These are phyloP conservation scores for Cryptocephalus primarius DNA, from an alignment of 2,888 invertebrate species.

Conservation along the genomic window DNA sequence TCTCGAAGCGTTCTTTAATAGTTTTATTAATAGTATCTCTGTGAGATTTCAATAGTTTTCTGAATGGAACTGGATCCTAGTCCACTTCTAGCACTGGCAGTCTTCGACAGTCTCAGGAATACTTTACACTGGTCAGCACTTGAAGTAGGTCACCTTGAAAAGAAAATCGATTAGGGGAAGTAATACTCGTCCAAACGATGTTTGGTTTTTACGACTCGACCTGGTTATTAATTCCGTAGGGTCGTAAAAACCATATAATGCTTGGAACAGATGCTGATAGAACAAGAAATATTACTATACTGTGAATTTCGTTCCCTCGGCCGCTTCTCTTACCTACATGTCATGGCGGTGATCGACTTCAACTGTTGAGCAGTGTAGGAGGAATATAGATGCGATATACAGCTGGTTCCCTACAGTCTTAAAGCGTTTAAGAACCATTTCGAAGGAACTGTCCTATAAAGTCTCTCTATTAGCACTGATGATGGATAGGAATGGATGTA, in stretches of 20 bases:
- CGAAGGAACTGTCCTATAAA: too few species aligned
- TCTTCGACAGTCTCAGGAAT: constrained; percentile 42
- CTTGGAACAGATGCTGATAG: too few species aligned
- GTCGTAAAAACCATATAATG: too few species aligned
- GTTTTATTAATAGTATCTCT: constrained; percentile 8
- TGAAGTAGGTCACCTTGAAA: constrained; percentile 3
- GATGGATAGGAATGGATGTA: too few species aligned
- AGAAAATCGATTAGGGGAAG: background rate
- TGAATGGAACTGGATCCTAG: too few species aligned
- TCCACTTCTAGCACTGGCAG: constrained; percentile 29
- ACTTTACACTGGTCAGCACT: constrained; percentile 19
- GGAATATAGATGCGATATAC: constrained; percentile 1
- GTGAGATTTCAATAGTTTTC: too few species aligned
- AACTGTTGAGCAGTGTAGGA: constrained; percentile 2
- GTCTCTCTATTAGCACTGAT: too few species aligned
- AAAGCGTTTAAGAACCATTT: too few species aligned
- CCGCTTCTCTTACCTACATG: background rate
- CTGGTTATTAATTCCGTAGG: too few species aligned
- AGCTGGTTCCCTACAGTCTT: background rate
- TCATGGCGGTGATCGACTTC: background rate
- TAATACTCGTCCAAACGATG: constrained; percentile 4
- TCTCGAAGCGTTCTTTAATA: constrained; percentile 16
- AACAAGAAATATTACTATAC: too few species aligned
- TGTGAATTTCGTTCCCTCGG: constrained; percentile 1
- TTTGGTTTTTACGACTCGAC: too few species aligned